Conservation (phyloP, 2,797 vertebrate genomes). For the Babyrousa celebensis region DNA sequence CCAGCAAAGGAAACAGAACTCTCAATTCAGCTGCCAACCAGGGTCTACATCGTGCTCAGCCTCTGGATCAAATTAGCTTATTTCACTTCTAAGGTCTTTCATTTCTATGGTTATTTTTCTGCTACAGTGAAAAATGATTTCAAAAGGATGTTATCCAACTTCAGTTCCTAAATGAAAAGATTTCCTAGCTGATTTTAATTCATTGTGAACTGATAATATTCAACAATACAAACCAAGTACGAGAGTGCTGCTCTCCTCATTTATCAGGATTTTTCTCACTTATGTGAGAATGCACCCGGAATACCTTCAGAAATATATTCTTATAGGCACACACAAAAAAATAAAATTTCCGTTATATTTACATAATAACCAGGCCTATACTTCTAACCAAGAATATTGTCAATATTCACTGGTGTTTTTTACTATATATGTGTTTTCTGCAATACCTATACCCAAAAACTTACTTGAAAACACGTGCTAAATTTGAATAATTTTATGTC, state of each 20-base stretch:
- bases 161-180: constrained; percentile 22
- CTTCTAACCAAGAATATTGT: constrained; percentile 32
- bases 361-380: constrained; percentile 27
- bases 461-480: constrained; percentile 25
- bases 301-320: constrained; percentile 8
- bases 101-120: constrained; percentile 32
- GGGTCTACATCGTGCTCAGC: not conserved
- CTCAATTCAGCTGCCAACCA: not conserved
- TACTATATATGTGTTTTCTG: constrained; percentile 49
- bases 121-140: not conserved
- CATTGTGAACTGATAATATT: not conserved
- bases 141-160: not conserved
- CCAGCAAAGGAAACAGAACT: not conserved
- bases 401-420: constrained; percentile 18
- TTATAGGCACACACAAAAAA: constrained; percentile 17
- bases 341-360: constrained; percentile 27
- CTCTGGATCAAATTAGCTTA: constrained; percentile 57
- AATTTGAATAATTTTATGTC: constrained; percentile 12
- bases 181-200: constrained; percentile 39
- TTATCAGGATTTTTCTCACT: not conserved
- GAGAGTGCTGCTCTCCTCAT: not conserved
- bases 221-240: constrained; percentile 41
- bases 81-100: not conserved
- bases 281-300: not conserved
- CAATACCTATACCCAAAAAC: not conserved